A percentile compares a stretch with the other conserved stretches of the same genome.
phyloP scores from a whole-genome alignment of 2,888 invertebrate genomes.

The Cotesia congregata region DNA sequence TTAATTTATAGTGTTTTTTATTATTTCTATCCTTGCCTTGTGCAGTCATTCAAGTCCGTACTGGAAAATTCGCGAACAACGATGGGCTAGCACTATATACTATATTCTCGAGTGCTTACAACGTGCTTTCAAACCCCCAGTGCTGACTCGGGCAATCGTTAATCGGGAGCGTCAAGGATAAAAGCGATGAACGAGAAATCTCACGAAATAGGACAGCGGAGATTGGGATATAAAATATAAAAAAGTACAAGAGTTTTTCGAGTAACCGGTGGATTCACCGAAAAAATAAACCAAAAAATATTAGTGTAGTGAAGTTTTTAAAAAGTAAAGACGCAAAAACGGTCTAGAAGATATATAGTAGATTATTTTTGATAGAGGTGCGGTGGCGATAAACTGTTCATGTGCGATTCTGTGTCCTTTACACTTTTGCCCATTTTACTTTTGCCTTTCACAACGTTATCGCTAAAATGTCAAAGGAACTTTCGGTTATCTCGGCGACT shows the following conservation, averaged over 20 bases:
- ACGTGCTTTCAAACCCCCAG: conserved; percentile 14
- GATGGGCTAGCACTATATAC: not conserved
- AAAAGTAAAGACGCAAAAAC: conserved; percentile 5
- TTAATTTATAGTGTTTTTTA: not conserved
- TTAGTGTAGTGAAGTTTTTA: not conserved
- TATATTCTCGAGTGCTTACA: conserved; percentile 32
- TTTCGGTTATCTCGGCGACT: conserved; percentile 59
- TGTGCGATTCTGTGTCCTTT: conserved; percentile 24
- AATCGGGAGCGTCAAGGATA: conserved; percentile 31
- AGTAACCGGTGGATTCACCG: not conserved
- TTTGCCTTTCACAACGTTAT: conserved; percentile 53
- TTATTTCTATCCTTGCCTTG: conserved; percentile 2
- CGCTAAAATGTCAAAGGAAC: conserved; percentile 64
- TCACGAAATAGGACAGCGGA: conserved; percentile 17
- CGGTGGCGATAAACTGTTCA: conserved; percentile 30
- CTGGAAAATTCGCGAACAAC: conserved; percentile 27
- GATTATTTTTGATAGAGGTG: conserved; percentile 4
- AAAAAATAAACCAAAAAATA: not conserved
- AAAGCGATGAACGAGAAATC: conserved; percentile 38
- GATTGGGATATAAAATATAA: not conserved
- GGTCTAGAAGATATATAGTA: not conserved
- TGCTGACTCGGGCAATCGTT: conserved; percentile 38
- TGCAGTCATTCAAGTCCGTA: conserved; percentile 25
- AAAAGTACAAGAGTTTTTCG: conserved; percentile 2
- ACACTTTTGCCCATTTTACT: conserved; percentile 18